Evolutionary conservation across 2,888 invertebrate genomes (phyloP).

Genomic region (Agrochola lota): DNA sequence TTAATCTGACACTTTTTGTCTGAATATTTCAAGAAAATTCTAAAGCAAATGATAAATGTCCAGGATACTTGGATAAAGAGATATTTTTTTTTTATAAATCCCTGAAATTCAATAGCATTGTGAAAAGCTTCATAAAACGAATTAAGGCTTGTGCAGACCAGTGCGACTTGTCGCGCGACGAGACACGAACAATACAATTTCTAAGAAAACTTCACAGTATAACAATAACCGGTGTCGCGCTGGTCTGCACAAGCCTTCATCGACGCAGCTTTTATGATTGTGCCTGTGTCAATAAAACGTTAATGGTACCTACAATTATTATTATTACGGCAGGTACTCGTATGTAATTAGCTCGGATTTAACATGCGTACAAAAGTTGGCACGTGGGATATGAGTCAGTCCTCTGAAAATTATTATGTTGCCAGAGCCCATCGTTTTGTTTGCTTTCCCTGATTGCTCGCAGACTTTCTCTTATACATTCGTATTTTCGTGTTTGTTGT

Average conservation of each 20-base stretch:
- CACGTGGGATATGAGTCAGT: constrained; percentile 16
- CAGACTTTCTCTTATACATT: constrained; percentile 21
- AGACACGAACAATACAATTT: too few relatives aligned
- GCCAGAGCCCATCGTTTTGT: constrained; percentile 36
- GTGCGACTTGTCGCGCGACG: too few relatives aligned
- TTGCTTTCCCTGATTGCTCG: constrained; percentile 48
- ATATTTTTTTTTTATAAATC: background rate
- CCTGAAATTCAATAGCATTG: background rate
- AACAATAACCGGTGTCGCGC: too few relatives aligned
- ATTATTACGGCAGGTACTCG: constrained; percentile 4
- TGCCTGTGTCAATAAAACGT: constrained; percentile 8
- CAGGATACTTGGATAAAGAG: background rate
- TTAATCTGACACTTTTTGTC: background rate
- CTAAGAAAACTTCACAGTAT: too few relatives aligned
- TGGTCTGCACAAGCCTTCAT: too few relatives aligned
- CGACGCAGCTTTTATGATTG: constrained; percentile 20
- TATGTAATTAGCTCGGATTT: constrained; percentile 2
- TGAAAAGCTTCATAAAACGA: constrained; percentile 10
- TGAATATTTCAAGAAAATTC: background rate
- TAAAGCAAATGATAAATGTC: background rate
- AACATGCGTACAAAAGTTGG: constrained; percentile 13
- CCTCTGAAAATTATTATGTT: constrained; percentile 47
- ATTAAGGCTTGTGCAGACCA: too few relatives aligned
- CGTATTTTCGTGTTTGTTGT: constrained; percentile 42
- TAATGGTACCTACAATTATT: constrained; percentile 9